Evolutionary conservation across 2,113 vertebrate genomes (phyloP).

Genomic region (Coracopsis vasa): DNA sequence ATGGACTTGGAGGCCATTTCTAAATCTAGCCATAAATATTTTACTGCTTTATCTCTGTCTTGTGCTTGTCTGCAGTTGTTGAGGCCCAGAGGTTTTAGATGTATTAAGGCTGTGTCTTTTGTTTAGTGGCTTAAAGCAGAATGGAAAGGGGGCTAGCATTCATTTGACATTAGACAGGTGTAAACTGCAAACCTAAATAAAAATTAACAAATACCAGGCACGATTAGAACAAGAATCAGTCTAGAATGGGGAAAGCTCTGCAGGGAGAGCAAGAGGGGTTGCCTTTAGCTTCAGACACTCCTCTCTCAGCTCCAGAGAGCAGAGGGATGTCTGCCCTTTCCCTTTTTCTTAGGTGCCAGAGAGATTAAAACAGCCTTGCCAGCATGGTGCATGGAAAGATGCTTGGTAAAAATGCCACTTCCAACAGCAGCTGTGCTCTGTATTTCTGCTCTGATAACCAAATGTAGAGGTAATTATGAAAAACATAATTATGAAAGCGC

Average conservation of each 20-base stretch:
- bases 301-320: rapidly evolving
- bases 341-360: not conserved
- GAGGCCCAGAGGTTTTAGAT: not conserved
- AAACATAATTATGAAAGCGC: not conserved
- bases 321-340: not conserved
- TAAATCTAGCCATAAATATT: not conserved
- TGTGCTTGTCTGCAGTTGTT: not conserved
- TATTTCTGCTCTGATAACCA: not conserved
- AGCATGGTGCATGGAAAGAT: not conserved
- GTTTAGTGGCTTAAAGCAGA: not conserved
- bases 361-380: not conserved
- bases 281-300: not conserved
- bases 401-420: not conserved
- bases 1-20: not conserved
- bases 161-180: not conserved
- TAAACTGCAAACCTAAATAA: not conserved
- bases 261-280: not conserved
- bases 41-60: not conserved
- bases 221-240: not conserved
- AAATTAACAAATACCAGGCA: not conserved
- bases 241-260: not conserved
- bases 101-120: not conserved
- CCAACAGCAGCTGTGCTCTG: not conserved
- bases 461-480: not conserved
- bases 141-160: not conserved